Base-by-base conservation (phyloP, 2,113 vertebrate species). In the Centropus bengalensis region DNA sequence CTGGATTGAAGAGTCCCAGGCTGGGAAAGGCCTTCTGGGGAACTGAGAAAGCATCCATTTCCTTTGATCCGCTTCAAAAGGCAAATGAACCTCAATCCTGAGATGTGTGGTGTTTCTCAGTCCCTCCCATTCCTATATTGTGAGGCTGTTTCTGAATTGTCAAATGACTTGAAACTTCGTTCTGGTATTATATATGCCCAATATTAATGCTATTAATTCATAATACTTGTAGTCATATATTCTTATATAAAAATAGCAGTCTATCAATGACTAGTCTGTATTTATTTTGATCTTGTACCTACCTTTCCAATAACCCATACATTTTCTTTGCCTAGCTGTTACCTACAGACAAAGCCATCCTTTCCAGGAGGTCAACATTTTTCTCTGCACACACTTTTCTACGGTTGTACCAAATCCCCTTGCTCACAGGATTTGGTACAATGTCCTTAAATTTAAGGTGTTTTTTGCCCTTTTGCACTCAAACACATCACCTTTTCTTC, bases 41-140 rank as follows among this genome's bases (percentile, higher is more conserved):
- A 59, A 70, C 49, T 22, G 33, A 71, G 69, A 87, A 89, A 78
- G 82, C 33, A 91, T 51, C 80, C 8, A 32, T 91, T 86, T 68
- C 89, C 49, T 85, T 26, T 71, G 89, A 64, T 82, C 89, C 81
- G 59, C 66, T 89, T 87, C 71, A n/a, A 84, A 84, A 78, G 52
- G 56, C 63, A 91, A 78, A 78, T 20, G 44, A 94, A 89, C 51
- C 78, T 93, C 74, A 70, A 40, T 45, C 24, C 49, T 69, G 67
- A 91, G 69, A 64, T 0, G 0, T 32, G 9, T 0, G 0, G 12
- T 4, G 18, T 36, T 42, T 42, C 47, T 74, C 5, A n/a, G 47
- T 40, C 45, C 40, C 40, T 63, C 71, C 21, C 0, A 0, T 24
- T 75, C 55, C 74, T 32, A 17, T 8, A 60, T 2, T 9, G 11